These are phyloP conservation scores for Polydesmus complanatus DNA, from an alignment of 2,888 invertebrate genomes.

Conservation along the genomic window DNA sequence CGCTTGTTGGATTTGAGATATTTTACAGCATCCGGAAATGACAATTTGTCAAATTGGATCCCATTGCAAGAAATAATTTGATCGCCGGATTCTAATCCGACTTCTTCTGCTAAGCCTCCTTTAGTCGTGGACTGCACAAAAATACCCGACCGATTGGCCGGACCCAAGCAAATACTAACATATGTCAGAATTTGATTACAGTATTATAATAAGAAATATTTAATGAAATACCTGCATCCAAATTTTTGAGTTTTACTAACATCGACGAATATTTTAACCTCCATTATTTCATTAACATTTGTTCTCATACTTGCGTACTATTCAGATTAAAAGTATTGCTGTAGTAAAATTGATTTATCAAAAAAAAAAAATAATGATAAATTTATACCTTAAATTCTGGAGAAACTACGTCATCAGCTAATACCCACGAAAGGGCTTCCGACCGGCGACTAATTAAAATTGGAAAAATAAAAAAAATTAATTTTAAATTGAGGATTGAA, in stretches of 20 bases:
- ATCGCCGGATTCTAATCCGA: slow-evolving; percentile 77
- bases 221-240: slow-evolving; percentile 53
- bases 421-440: no score
- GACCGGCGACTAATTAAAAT: no score
- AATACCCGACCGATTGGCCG: slow-evolving; percentile 72
- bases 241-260: slow-evolving; percentile 28
- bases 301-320: no score
- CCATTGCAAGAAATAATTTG: slow-evolving; percentile 83
- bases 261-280: neutral
- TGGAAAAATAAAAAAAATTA: no score
- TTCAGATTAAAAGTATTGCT: no score
- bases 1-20: slow-evolving; percentile 64
- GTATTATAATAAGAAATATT: neutral
- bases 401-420: no score
- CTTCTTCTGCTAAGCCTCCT: slow-evolving; percentile 72
- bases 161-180: slow-evolving; percentile 56
- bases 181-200: neutral
- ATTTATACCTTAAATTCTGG: no score
- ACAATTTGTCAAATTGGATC: slow-evolving; percentile 46
- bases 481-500: no score
- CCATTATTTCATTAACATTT: neutral
- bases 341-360: no score
- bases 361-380: no score
- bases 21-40: slow-evolving; percentile 56
- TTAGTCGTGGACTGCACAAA: slow-evolving; percentile 81